phyloP scores from a whole-genome alignment of 2,113 vertebrate genomes.

The Heliornis fulica region DNA sequence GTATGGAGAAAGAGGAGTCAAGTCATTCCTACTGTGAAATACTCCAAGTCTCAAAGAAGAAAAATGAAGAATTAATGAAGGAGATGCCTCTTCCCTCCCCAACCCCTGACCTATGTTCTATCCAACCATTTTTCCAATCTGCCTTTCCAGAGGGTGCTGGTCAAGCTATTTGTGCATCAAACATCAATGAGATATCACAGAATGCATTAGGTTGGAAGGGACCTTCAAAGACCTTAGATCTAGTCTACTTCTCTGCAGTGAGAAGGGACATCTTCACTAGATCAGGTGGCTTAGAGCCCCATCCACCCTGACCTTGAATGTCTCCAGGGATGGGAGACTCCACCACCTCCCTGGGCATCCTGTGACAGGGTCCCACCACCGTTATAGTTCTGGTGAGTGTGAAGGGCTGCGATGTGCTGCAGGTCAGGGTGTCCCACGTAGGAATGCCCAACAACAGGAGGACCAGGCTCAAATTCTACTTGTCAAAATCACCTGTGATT shows the following conservation, averaged over 20 bases:
- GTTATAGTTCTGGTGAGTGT: not conserved
- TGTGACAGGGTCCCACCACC: no score
- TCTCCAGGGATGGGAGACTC: no score
- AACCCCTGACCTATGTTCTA: not conserved
- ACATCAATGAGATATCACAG: no score
- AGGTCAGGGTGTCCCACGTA: not conserved
- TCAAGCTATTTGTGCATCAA: not conserved
- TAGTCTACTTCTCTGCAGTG: no score
- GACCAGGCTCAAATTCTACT: no score
- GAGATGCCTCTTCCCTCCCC: not conserved
- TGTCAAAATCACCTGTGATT: not conserved
- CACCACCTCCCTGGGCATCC: no score
- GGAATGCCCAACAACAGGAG: fast-evolving
- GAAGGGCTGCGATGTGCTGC: not conserved
- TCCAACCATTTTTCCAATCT: not conserved
- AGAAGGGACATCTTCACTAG: no score
- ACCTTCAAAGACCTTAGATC: no score
- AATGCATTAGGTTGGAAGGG: no score
- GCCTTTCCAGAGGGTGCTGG: not conserved
- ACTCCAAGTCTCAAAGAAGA: not conserved
- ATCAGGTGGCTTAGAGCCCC: no score
- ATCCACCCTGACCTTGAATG: no score
- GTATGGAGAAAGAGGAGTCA: not conserved
- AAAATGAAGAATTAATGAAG: not conserved
- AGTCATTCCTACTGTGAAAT: not conserved